Evolutionary conservation across 2,113 vertebrate species (phyloP), one percentile per base, ranked within the genome.

Genomic region (Osmerus eperlanus): DNA sequence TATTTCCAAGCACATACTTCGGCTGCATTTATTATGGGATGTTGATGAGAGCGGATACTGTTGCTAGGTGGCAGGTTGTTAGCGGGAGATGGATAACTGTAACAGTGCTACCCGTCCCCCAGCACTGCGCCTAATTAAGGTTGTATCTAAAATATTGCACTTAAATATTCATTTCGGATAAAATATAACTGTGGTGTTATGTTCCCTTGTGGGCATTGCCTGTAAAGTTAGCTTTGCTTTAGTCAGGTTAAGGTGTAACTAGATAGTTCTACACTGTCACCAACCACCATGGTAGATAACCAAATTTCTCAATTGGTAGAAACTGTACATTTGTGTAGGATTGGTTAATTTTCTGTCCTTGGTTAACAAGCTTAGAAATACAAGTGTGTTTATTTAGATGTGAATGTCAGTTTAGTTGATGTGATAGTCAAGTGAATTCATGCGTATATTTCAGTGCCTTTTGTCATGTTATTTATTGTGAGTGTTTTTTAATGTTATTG

Each of bases 391-490:
- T 63, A 1, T 63, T 63, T 13, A 29, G 78, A 74, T 82, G 75
- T 72, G 59, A 11, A 74, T 72, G 56, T 75, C 58, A 4, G 58
- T 70, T 36, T 55, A 47, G 29, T 56, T n/a, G 18, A 21, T 60
- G 19, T 56, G 67, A 79, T 55, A 79, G 64, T 29, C 55, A 21
- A 13, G 18, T 8, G 13, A 41, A 19, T 65, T 15, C 58, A 11
- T 83, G 74, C 85, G 70, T 23, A 82, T 75, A 68, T 79, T 28
- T 78, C 67, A 73, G 65, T 76, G 73, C 63, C 72, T 80, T 32
- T 68, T 83, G 41, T 47, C 41, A 47, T 47, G 41, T 47, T 47
- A 83, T 85, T 88, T 86, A 89, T 89, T 89, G 21, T 65, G 60
- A 56, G 73, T 29, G 4, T 59, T 16, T 70, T 32, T 7, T 3